Evolutionary conservation across 2,113 vertebrate species (phyloP).

Genomic region (Irena cyanogastra): DNA sequence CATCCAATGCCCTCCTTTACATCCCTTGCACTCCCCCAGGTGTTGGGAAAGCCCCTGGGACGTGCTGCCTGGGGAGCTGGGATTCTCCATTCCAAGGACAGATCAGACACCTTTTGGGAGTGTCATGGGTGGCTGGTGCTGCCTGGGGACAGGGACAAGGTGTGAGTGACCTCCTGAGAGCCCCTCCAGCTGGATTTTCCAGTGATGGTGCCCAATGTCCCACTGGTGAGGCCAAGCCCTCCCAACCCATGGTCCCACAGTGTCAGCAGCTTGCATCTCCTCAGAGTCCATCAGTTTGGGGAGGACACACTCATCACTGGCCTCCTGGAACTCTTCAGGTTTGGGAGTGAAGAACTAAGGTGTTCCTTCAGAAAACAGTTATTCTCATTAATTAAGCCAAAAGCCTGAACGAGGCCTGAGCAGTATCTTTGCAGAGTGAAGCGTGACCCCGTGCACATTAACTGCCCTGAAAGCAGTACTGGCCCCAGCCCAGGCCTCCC

Average conservation of each 20-base stretch:
- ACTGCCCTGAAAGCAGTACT: neutral
- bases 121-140: too few species aligned
- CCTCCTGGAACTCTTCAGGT: neutral
- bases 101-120: neutral
- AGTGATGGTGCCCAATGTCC: neutral
- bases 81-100: neutral
- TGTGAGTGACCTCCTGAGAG: neutral
- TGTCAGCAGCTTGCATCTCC: neutral
- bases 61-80: neutral
- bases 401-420: neutral
- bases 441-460: rapidly evolving
- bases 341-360: neutral
- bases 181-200: neutral
- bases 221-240: neutral
- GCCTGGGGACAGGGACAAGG: neutral
- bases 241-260: neutral
- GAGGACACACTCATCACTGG: neutral
- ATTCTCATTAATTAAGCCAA: neutral
- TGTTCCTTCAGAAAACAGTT: neutral
- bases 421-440: neutral
- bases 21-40: too few species aligned
- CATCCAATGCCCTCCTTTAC: too few species aligned
- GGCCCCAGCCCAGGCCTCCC: neutral
- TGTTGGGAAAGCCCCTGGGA: neutral
- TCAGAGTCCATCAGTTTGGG: neutral